Base-by-base conservation (phyloP, 2,797 vertebrate genomes). In the Sebastes steindachneri region DNA sequence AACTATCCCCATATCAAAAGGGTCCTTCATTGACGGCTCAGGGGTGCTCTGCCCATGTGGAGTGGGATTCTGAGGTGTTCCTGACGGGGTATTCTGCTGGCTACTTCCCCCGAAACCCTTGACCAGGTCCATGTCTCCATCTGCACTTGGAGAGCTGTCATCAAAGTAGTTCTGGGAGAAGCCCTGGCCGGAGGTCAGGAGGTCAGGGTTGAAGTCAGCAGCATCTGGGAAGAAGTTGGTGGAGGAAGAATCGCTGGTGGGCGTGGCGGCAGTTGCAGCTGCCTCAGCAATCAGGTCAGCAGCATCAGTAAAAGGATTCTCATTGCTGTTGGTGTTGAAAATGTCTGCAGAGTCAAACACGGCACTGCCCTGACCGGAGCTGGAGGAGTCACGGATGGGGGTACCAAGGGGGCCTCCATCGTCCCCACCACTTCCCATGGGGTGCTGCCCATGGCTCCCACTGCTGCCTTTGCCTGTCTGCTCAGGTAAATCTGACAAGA, bases 401-500 rank as follows among this genome's bases (percentile, higher is more conserved):
- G 98, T 99, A 11, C 97, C 98, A 1, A 99, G 94, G 28, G 95
- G 94, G 2, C 95, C 95, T 11, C 93, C 95, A 31, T 96, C 96
- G 48, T 96, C 96, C 31, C 92, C 95, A 25, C 93, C 89, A 41
- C 91, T 86, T 57, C 92, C 91, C 87, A 96, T 92, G 5, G 94
- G 91, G 81, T 96, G 95, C 79, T 95, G 95, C 23, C 93, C 93
- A 65, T 95, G 95, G 72, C 82, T 88, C n/a, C 93, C 89, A 2
- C 87, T 90, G 79, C 93, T 85, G 57, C 96, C 96, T 92, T 99
- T 99, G 57, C 97, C 96, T 2, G 98, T 96, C 94, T 98, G 97
- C 89, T 99, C 98, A 0, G 99, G 98, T 87, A 99, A 97, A 79
- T 99, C 99, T 2, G 98, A 98, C 74, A 99, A 95, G 87, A 99